Conservation (phyloP, 2,888 invertebrate species). For the Oscheius sp. region DNA sequence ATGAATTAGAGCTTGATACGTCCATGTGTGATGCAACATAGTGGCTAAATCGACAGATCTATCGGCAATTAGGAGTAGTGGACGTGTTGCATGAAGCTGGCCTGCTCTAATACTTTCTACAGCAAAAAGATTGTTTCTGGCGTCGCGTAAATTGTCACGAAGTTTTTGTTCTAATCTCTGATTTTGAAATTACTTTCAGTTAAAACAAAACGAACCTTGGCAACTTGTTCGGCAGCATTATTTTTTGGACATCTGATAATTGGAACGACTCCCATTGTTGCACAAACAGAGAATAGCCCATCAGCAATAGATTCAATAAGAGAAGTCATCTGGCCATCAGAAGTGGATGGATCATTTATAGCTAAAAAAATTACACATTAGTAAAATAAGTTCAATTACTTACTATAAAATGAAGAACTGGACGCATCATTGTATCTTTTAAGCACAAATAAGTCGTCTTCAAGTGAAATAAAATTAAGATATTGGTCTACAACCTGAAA, state of each 20-base stretch:
- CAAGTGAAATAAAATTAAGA: conserved; percentile 94
- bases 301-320: conserved; percentile 94
- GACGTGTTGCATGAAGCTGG: conserved; percentile 72
- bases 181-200: not conserved
- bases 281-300: conserved; percentile 95
- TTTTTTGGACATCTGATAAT: conserved; percentile 90
- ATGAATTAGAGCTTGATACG: conserved; percentile 96
- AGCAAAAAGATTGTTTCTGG: conserved; percentile 90
- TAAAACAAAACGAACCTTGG: conserved; percentile 71
- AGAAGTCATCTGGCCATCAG: conserved; percentile 89
- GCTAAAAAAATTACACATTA: conserved; percentile 34
- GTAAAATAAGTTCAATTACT: conserved; percentile 58
- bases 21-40: conserved; percentile 98
- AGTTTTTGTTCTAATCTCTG: conserved; percentile 92
- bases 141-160: conserved; percentile 93
- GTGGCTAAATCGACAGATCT: conserved; percentile 80
- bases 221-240: conserved; percentile 98
- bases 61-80: conserved; percentile 50
- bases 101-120: conserved; percentile 75
- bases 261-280: conserved; percentile 91
- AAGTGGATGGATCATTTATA: conserved; percentile 63
- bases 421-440: conserved; percentile 84
- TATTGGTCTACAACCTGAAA: conserved; percentile 91
- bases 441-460: conserved; percentile 89
- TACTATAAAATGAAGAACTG: conserved; percentile 80